Base-by-base conservation (phyloP, 2,888 invertebrate species). In the Nudaria mundana region DNA sequence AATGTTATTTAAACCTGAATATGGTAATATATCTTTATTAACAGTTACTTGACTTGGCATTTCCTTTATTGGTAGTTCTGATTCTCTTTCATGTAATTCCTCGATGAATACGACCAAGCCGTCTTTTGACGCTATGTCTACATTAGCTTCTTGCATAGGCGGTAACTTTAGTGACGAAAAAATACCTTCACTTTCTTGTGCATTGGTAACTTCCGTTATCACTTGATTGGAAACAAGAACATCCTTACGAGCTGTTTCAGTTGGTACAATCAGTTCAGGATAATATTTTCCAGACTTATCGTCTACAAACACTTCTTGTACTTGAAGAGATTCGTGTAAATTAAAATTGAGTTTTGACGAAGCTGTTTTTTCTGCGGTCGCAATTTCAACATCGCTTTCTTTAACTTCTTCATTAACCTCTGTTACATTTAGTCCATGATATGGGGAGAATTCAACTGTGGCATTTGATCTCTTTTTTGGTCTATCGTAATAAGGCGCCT, bases 191-290 rank as follows among this genome's bases (percentile, higher is more conserved):
- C 91, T 90, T 77, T 95, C 95, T 44, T 93, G 91, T 1, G 92
- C 90, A 57, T 92, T 76, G 55, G 91, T 92, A 66, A 92, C 91
- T 76, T 92, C 90, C 10, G 93, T 93, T 3, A 91, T 76, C 29
- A 93, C 72, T 71, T 93, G 92, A 66, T 91, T 92, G 50, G 93
- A 93, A 7, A 93, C 86, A 18, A 93, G 83, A 0, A 95, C 76
- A 40, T 91, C 89, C 71, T 91, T 88, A 14, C 90, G 91, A 3
- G 95, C 95, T 6, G 91, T 89, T 90, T 95, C 95, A 2, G 95
- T 95, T 0, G 95, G 93, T 1, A 95, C 94, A 65, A 95, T 93
- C 33, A 94, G 76, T 76, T 95, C 94, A 2, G 95, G 94, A 67
- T 94, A 92, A 67, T 94, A 94, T 80, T 94, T 94, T 8, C 93